Percentiles rank a stretch among this genome's conserved stretches.
phyloP scores from a whole-genome alignment of 2,888 invertebrate genomes.

The Muschampia plurimacula region DNA sequence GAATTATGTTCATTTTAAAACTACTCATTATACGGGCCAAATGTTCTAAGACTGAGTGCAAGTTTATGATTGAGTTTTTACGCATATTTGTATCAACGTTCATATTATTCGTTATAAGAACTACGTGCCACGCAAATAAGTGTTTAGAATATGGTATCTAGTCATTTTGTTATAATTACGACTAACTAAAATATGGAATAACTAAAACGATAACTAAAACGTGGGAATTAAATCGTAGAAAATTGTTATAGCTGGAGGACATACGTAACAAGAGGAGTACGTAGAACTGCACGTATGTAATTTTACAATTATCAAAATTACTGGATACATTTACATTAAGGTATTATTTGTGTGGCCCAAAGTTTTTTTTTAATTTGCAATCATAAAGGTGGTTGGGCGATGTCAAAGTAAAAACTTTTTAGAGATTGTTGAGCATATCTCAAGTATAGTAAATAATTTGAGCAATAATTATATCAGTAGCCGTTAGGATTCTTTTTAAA shows the following conservation, averaged over 20 bases:
- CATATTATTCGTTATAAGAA: conserved; percentile 14
- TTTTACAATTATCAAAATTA: conserved; percentile 7
- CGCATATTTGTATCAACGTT: conserved; percentile 25
- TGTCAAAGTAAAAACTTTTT: conserved; percentile 3
- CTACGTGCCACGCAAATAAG: conserved; percentile 31
- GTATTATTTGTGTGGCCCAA: conserved; percentile 30
- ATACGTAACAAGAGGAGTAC: neutral
- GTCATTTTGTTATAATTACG: conserved; percentile 22
- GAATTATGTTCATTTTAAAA: conserved; percentile 59
- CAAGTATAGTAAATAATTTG: conserved; percentile 15
- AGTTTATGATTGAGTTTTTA: conserved; percentile 65
- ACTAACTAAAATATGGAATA: neutral
- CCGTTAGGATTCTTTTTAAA: conserved; percentile 4
- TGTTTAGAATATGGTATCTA: conserved; percentile 24
- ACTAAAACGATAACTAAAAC: neutral
- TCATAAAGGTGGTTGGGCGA: conserved; percentile 6
- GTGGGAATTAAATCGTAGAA: neutral
- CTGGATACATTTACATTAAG: conserved; percentile 23
- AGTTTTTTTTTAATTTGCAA: conserved; percentile 2
- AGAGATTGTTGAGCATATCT: conserved; percentile 37
- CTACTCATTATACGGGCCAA: conserved; percentile 82
- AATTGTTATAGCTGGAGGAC: neutral
- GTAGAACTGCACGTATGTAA: neutral
- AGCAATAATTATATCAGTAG: conserved; percentile 39
- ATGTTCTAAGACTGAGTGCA: conserved; percentile 83